Evolutionary conservation across 2,113 vertebrate genomes (phyloP).

Genomic region (Burhinus bistriatus): DNA sequence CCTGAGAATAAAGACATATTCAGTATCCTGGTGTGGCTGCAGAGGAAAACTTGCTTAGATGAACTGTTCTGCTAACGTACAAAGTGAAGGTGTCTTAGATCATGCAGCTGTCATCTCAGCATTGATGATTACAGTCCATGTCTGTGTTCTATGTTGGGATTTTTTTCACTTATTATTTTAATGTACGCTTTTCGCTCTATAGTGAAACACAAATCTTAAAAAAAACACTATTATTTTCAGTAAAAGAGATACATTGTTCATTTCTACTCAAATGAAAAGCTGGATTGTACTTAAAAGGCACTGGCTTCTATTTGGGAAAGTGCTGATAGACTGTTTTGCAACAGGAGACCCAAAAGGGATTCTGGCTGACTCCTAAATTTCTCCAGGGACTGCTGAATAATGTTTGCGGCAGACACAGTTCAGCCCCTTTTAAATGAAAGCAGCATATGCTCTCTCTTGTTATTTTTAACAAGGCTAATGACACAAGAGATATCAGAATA

Average conservation of each 20-base stretch:
- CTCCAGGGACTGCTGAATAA: constrained; percentile 41
- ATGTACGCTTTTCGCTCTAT: neutral
- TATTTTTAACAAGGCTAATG: constrained; percentile 31
- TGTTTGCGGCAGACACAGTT: constrained; percentile 8
- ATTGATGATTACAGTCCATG: neutral
- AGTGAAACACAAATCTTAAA: neutral
- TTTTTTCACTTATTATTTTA: neutral
- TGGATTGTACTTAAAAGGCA: constrained; percentile 19
- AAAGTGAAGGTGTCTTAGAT: neutral
- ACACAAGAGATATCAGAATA: neutral
- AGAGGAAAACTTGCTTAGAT: neutral
- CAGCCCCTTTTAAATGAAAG: constrained; percentile 5
- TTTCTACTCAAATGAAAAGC: constrained; percentile 29
- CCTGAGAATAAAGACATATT: constrained; percentile 68
- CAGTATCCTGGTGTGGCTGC: neutral
- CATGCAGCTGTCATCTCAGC: neutral
- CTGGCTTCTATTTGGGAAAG: neutral
- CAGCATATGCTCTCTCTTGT: constrained; percentile 3
- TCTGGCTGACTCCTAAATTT: constrained; percentile 27
- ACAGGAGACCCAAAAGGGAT: neutral
- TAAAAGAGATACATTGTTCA: neutral
- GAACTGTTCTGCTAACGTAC: neutral
- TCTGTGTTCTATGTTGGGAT: neutral
- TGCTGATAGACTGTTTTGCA: constrained; percentile 32
- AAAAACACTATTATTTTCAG: neutral